A percentile compares a stretch with the other conserved stretches of the same genome.
Conservation (phyloP, 2,113 vertebrate species). For the Phocoena sinus region DNA sequence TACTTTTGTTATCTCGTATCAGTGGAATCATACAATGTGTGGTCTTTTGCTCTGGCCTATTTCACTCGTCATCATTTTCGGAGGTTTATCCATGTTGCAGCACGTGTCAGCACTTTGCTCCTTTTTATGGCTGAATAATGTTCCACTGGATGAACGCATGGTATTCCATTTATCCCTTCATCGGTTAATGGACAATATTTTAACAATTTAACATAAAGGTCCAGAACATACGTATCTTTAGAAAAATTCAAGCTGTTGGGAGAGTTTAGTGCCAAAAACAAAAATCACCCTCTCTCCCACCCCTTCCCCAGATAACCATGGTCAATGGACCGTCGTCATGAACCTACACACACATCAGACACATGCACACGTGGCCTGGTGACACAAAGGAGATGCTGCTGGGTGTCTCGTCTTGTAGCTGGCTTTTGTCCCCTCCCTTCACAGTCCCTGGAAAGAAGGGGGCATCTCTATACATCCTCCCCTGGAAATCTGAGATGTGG, state of each 20-base stretch:
- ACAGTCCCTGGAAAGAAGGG: background rate
- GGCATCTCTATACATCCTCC: fast-evolving
- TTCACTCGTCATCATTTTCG: background rate
- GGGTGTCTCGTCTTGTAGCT: background rate
- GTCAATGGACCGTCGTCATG: background rate
- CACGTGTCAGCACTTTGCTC: background rate
- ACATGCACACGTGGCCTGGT: fast-evolving
- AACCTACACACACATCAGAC: background rate
- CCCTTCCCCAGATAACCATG: background rate
- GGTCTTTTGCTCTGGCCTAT: background rate
- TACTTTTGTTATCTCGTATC: background rate
- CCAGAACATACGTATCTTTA: background rate
- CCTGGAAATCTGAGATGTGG: background rate
- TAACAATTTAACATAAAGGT: background rate
- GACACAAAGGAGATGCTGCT: background rate
- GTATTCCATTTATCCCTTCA: background rate
- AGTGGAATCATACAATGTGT: fast-evolving
- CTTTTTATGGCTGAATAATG: background rate
- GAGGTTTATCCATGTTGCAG: background rate
- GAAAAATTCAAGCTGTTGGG: background rate
- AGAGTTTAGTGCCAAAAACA: background rate
- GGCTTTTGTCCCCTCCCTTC: too few relatives aligned
- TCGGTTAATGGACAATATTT: background rate
- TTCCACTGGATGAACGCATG: background rate
- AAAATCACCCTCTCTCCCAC: background rate